Conservation (phyloP, 2,113 vertebrate genomes). For the Actenoides hombroni region DNA sequence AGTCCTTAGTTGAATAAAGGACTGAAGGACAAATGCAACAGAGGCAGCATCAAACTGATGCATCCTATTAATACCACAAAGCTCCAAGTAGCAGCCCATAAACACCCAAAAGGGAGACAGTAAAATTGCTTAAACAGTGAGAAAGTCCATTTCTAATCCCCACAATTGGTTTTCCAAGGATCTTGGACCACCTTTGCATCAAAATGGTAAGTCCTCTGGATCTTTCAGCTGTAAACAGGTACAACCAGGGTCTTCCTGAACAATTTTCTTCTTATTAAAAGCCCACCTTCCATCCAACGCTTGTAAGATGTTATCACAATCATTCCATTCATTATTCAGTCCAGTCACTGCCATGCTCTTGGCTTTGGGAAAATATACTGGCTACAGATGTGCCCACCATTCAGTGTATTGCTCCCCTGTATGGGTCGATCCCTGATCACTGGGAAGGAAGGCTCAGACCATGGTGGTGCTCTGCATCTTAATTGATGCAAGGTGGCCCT, state of each 20-base stretch:
- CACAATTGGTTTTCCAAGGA: not conserved
- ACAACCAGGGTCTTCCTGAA: not conserved
- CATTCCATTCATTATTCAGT: not conserved
- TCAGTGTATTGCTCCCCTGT: not conserved
- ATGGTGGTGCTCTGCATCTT: not conserved
- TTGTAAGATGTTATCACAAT: not conserved
- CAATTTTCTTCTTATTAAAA: not conserved
- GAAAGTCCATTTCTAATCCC: not conserved
- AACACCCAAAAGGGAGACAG: not conserved
- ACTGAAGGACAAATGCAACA: not conserved
- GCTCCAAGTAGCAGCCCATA: not conserved
- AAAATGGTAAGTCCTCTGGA: not conserved
- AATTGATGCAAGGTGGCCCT: not conserved
- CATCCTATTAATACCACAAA: fast-evolving
- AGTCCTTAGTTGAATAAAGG: not conserved
- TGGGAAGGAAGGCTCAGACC: not conserved
- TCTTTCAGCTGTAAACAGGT: not conserved
- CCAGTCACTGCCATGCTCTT: not conserved
- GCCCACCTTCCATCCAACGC: not conserved
- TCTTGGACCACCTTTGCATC: not conserved
- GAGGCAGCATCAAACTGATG: not conserved
- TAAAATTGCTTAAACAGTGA: not conserved
- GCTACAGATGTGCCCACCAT: fast-evolving
- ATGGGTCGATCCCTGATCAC: not conserved
- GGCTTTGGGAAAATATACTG: not conserved